Evolutionary conservation across 2,888 invertebrate species (phyloP).

Genomic region (Anodontia alba): DNA sequence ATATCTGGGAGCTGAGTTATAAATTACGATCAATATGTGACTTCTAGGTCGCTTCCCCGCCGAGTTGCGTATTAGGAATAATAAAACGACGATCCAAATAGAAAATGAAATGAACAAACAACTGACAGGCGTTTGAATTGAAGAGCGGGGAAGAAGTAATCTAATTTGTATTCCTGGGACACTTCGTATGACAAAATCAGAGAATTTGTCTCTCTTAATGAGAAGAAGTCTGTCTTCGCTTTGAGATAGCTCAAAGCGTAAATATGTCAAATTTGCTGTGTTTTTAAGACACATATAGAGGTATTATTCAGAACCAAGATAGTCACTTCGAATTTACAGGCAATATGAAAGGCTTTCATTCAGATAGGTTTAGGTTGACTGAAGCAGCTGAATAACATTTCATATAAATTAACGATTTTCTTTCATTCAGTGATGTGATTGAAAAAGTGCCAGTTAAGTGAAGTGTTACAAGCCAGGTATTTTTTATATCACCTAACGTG

Average conservation of each 20-base stretch:
- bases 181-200: conserved; percentile 19
- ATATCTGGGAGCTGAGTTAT: conserved; percentile 5
- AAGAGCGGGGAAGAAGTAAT: conserved; percentile 20
- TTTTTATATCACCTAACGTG: no score
- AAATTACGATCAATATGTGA: conserved; percentile 24
- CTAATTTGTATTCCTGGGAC: conserved; percentile 21
- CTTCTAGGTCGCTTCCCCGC: conserved; percentile 12
- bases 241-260: conserved; percentile 17
- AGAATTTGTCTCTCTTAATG: conserved; percentile 20
- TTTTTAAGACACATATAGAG: conserved; percentile 10
- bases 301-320: background rate
- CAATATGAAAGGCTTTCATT: background rate
- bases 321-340: background rate
- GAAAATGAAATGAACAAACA: conserved; percentile 35
- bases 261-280: conserved; percentile 17
- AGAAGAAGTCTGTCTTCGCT: conserved; percentile 3
- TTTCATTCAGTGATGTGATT: no score
- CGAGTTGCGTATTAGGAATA: conserved; percentile 23
- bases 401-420: no score
- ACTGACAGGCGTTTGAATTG: conserved; percentile 18
- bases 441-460: no score
- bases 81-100: conserved; percentile 29
- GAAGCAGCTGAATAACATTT: background rate
- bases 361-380: background rate
- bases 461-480: no score